phyloP scores from a whole-genome alignment of 2,113 vertebrate genomes.

The Ochotona princeps region DNA sequence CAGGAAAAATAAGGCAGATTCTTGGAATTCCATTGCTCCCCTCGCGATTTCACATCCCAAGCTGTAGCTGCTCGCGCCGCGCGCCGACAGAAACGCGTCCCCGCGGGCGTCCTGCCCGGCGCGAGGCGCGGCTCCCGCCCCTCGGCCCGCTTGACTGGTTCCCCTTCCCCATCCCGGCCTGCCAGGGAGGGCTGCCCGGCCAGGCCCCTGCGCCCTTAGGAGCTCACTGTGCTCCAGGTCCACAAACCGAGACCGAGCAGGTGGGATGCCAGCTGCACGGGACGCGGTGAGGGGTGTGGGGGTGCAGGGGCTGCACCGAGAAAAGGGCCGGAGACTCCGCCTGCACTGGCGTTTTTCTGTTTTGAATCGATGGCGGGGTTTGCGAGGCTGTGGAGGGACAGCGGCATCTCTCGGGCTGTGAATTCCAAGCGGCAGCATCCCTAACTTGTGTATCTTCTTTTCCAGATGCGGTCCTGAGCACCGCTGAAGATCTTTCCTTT shows the following conservation, averaged over 20 bases:
- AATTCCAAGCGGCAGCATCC: not conserved
- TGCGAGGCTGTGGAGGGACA: not conserved
- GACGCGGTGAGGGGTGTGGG: not conserved
- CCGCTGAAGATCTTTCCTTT: constrained; percentile 39
- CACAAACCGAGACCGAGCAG: not conserved
- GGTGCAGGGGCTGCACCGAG: not conserved
- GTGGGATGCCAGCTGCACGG: not conserved
- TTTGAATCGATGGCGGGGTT: constrained; percentile 28
- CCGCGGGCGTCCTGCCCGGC: constrained; percentile 19
- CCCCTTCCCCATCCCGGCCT: not conserved
- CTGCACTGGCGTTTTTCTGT: constrained; percentile 2
- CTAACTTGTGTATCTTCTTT: not conserved
- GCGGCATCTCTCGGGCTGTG: constrained; percentile 19
- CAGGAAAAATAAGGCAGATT: constrained; percentile 67
- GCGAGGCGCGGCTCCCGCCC: not conserved
- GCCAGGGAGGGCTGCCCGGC: not conserved
- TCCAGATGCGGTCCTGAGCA: not conserved
- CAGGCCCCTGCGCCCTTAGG: not conserved
- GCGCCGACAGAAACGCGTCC: constrained; percentile 60
- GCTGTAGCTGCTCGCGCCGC: constrained; percentile 32
- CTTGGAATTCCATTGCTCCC: constrained; percentile 77
- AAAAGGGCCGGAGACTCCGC: not conserved
- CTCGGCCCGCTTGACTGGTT: not conserved
- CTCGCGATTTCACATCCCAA: constrained; percentile 69
- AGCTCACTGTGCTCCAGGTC: not conserved